Evolutionary conservation across 2,113 vertebrate species (phyloP), one percentile per base, ranked within the genome.

Genomic region (Elaphurus davidianus): DNA sequence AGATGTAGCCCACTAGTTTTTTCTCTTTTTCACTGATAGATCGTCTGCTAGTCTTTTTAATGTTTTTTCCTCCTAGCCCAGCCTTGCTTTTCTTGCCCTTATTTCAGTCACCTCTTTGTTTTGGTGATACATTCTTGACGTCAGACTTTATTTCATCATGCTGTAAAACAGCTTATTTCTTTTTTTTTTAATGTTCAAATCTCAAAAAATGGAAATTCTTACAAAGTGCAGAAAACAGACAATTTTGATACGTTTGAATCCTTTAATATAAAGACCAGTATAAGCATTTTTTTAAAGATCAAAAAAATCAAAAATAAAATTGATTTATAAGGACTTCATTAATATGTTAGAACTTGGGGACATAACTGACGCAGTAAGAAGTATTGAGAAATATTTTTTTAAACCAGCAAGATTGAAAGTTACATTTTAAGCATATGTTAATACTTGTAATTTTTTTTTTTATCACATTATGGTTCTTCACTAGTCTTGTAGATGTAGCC

Each of bases 201-300:
- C 60, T 87, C 6, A 93, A 45, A 86, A 67, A 81, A 36, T 27
- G 3, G 62, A 79, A 21, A 43, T 11, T 76, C 6, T 76, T 3
- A 81, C 62, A 93, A 67, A 97, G n/a, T 89, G 15, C 5, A 92
- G 47, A 85, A 92, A 96, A 60, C 9, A 87, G 90, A 71, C 92
- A 78, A 57, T 88, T 89, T 85, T 86, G 7, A 87, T 78, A 33
- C 67, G 12, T 87, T 96, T 54, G 54, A n/a, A 76, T 40, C 82
- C 88, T 16, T 25, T 90, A 84, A 27, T 96, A 55, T 96, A 60
- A 92, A 59, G 11, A 55, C 76, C 4, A 47, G 7, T 25, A 92
- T 83, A 16, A 96, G 7, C 30, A 45, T 54, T 87, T 90, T 83
- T 86, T 57, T 3, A 11, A 60, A 86, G 82, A 52, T 85, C 1